phyloP scores from a whole-genome alignment of 1,140 invertebrate species.

The Zophobas morio region DNA sequence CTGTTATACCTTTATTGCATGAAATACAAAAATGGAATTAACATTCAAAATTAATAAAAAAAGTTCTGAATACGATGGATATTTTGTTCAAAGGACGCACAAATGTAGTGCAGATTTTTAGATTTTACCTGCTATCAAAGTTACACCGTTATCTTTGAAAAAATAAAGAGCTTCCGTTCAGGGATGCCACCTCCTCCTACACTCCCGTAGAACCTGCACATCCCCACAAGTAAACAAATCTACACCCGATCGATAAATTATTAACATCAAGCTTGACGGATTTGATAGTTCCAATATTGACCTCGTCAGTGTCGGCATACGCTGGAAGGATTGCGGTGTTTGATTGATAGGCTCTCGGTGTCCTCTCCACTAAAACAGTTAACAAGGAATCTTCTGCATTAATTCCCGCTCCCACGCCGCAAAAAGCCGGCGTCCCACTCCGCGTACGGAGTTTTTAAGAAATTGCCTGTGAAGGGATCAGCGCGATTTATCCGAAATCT shows the following conservation, averaged over 20 bases:
- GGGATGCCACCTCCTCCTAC: no score
- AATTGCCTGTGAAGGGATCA: slow-evolving; percentile 68
- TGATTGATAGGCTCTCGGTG: slow-evolving; percentile 59
- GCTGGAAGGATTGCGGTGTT: slow-evolving; percentile 28
- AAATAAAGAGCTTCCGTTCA: no score
- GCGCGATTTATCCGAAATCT: slow-evolving; percentile 71
- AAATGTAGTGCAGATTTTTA: no score
- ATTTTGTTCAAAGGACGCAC: no score
- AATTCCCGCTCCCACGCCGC: slow-evolving; percentile 60
- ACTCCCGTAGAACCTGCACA: no score
- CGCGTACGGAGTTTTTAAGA: slow-evolving; percentile 69
- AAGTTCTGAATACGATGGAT: no score
- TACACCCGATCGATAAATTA: slow-evolving; percentile 45
- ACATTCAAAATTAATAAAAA: no score
- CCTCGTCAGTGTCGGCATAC: slow-evolving; percentile 44
- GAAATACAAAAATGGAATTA: no score
- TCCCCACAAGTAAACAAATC: slow-evolving; percentile 2
- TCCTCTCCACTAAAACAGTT: slow-evolving; percentile 45
- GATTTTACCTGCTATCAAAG: no score
- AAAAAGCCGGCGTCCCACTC: slow-evolving; percentile 67
- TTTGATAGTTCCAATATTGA: slow-evolving; percentile 34
- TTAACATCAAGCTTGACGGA: slow-evolving; percentile 45
- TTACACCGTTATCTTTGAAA: no score
- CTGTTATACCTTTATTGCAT: no score
- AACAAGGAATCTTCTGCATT: slow-evolving; percentile 47